Evolutionary conservation across 2,888 invertebrate genomes (phyloP).

Genomic region (Orchesella flavescens): DNA sequence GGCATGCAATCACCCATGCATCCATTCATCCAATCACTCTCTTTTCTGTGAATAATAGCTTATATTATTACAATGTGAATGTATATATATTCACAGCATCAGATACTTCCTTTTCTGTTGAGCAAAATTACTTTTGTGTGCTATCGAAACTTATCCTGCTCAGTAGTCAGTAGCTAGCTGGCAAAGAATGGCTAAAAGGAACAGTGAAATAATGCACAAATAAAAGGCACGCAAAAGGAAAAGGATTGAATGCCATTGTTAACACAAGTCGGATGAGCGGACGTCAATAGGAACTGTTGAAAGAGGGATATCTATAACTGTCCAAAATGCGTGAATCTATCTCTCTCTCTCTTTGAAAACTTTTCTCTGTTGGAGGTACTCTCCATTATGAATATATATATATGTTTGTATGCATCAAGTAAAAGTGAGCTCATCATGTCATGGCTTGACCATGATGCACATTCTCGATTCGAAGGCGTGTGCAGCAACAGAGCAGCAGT

Average conservation of each 20-base stretch:
- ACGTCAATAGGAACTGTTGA: constrained; percentile 32
- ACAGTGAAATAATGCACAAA: constrained; percentile 36
- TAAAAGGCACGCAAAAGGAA: constrained; percentile 41
- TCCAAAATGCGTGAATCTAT: constrained; percentile 41
- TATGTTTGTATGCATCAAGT: not conserved
- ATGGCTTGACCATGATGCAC: constrained; percentile 45
- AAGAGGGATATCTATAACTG: constrained; percentile 9
- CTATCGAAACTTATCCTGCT: not conserved
- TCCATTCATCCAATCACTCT: constrained; percentile 42
- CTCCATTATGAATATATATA: not conserved
- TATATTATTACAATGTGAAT: not conserved
- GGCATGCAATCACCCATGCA: constrained; percentile 15
- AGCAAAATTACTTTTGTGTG: constrained; percentile 42
- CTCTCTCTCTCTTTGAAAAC: not conserved
- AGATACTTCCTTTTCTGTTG: not conserved
- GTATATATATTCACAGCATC: not conserved
- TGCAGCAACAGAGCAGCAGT: constrained; percentile 42
- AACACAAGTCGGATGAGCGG: constrained; percentile 16
- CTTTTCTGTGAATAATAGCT: constrained; percentile 32
- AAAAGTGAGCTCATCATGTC: constrained; percentile 21
- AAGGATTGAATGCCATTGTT: constrained; percentile 37
- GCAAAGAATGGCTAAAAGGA: constrained; percentile 18
- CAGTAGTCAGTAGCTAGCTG: not conserved
- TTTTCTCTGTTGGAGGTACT: constrained; percentile 14
- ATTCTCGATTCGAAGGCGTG: constrained; percentile 22